Percentiles rank a stretch among this genome's conserved stretches.
Evolutionary conservation across 2,888 invertebrate species (phyloP).

Genomic region (Mythimna impura): DNA sequence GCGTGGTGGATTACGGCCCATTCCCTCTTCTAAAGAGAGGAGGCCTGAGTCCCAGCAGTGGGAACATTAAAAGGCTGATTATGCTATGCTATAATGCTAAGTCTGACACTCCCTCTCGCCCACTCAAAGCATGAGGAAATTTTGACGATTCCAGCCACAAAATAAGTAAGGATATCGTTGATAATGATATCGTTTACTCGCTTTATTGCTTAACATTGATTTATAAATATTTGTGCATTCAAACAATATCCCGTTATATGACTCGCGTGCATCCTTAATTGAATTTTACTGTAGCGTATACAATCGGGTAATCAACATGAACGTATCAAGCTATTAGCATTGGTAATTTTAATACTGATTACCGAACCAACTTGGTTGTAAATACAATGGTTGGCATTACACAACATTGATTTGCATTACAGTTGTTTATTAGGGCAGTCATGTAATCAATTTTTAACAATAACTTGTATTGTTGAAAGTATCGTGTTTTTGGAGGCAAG

Average conservation of each 20-base stretch:
- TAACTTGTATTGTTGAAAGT: neutral
- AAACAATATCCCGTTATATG: neutral
- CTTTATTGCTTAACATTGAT: neutral
- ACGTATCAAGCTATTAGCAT: constrained; percentile 18
- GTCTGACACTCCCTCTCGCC: too few species aligned
- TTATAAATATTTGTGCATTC: neutral
- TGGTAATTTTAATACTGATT: constrained; percentile 8
- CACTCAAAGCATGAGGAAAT: too few species aligned
- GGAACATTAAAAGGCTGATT: too few species aligned
- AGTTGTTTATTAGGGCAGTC: neutral
- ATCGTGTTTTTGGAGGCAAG: too few species aligned
- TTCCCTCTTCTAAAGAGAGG: too few species aligned
- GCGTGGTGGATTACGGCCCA: too few species aligned
- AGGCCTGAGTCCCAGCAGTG: too few species aligned
- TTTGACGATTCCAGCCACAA: too few species aligned
- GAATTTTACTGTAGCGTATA: constrained; percentile 49
- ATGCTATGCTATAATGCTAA: too few species aligned
- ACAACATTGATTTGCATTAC: constrained; percentile 8
- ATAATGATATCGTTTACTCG: too few species aligned
- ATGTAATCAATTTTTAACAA: neutral
- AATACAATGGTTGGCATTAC: neutral
- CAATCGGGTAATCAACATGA: constrained; percentile 25
- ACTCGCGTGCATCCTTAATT: constrained; percentile 44
- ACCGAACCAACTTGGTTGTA: neutral
- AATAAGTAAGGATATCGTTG: too few species aligned